Evolutionary conservation across 2,797 vertebrate species (phyloP).

Genomic region (Epinephelus malabaricus): DNA sequence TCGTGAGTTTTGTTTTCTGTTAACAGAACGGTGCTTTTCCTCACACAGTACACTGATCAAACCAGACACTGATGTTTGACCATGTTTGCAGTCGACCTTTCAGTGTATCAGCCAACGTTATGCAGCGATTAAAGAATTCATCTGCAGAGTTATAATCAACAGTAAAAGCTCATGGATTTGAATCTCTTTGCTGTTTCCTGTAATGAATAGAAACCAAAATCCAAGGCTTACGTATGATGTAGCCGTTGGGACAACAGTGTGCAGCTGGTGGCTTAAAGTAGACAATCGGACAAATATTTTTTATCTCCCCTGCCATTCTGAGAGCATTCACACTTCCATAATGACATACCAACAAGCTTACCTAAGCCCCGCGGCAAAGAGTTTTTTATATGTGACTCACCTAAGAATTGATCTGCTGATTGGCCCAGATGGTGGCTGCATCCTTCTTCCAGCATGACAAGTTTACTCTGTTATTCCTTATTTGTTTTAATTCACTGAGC

Average conservation of each 20-base stretch:
- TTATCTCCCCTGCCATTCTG: constrained; percentile 35
- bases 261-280: constrained; percentile 49
- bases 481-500: constrained; percentile 40
- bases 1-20: constrained; percentile 10
- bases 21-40: background rate
- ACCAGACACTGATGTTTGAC: background rate
- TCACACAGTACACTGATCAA: background rate
- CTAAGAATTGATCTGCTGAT: constrained; percentile 30
- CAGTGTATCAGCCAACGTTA: constrained; percentile 10
- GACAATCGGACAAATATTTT: constrained; percentile 39
- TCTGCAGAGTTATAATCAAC: constrained; percentile 27
- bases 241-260: constrained; percentile 40
- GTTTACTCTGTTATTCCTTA: constrained; percentile 30
- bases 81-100: constrained; percentile 21
- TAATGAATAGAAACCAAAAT: constrained; percentile 42
- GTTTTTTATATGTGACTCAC: constrained; percentile 36
- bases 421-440: constrained; percentile 42
- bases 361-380: constrained; percentile 30
- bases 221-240: constrained; percentile 30
- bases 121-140: constrained; percentile 9
- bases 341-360: constrained; percentile 33
- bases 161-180: constrained; percentile 35
- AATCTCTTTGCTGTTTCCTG: constrained; percentile 28
- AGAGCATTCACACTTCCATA: constrained; percentile 34
- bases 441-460: constrained; percentile 19